These are phyloP conservation scores for Cremastinae sp. DNA, from an alignment of 2,888 invertebrate genomes.

Conservation along the genomic window DNA sequence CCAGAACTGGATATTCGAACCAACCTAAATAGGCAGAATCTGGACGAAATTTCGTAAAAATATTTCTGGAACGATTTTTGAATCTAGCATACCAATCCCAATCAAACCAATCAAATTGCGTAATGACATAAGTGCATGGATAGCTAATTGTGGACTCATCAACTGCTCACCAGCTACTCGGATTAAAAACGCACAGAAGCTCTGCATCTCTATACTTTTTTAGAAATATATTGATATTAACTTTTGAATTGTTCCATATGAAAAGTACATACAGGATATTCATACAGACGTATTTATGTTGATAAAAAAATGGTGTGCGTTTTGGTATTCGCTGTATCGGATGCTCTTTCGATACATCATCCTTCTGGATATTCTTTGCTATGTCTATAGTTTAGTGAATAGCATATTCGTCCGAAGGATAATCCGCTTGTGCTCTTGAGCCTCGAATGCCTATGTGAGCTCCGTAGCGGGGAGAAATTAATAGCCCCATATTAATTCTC, in stretches of 20 bases:
- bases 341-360: slow-evolving; percentile 47
- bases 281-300: slow-evolving; percentile 19
- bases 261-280: slow-evolving; percentile 21
- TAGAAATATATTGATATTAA: background rate
- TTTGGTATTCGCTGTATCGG: slow-evolving; percentile 45
- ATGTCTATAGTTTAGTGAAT: slow-evolving; percentile 21
- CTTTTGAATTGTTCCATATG: slow-evolving; percentile 32
- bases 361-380: slow-evolving; percentile 45
- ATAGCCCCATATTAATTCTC: slow-evolving; percentile 79
- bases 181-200: no score
- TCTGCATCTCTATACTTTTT: no score
- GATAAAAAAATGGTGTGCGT: slow-evolving; percentile 17
- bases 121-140: no score
- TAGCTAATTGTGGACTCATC: no score
- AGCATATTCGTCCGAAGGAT: slow-evolving; percentile 49
- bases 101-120: no score
- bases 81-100: no score
- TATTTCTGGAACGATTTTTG: no score
- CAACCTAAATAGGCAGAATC: no score
- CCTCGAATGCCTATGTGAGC: background rate
- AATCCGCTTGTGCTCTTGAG: slow-evolving; percentile 56
- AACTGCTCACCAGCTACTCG: no score
- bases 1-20: background rate
- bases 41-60: no score
- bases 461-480: slow-evolving; percentile 74